Base-by-base conservation (phyloP, 2,888 invertebrate species). In the Xanthia icteritia region DNA sequence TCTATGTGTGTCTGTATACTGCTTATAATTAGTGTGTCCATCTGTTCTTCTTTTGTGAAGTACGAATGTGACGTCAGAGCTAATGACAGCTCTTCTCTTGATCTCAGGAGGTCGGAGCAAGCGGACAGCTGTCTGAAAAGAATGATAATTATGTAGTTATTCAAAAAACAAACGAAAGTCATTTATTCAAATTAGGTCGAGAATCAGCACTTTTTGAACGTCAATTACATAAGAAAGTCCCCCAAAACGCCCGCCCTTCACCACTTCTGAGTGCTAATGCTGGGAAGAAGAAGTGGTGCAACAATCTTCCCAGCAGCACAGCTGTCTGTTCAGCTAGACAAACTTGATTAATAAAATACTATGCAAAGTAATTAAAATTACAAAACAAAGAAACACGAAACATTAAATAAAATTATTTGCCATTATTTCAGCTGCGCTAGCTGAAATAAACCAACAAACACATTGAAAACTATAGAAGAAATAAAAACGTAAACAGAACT, bases 111-210 rank as follows among this genome's bases (percentile, higher is more conserved):
- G 66, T 94, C 94, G 66, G 92, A 92, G 70, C 92, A 93, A 0
- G 94, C 92, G 58, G 93, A 92, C n/a, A 96, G 84, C 81, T 93
- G 93, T 68, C 96, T 96, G 93, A 45, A 92, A 86, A 36, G 48
- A 64, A 64, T 2, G 0, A 31, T 4, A 5, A 63, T 31, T 31
- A 31, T 31, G 31, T 31, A 31, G 31, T 31, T 31, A 31, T 31
- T 31, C 31, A 31, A 31, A 2, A 31, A 31, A 31, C 31, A 51
- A 20, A 2, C 23, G 23, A 23, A 54, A 54, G 3, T 23, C 3
- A 54, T 54, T 54, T 9, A 23, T 54, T 54, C 11, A 54, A 54
- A 54, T 9, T 11, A 23, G 23, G 23, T 23, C 0, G 23, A 54
- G 23, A 54, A 51, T 51, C 51, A 51, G 8, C 51, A 20, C 23